Conservation (phyloP, 2,888 invertebrate genomes). For the Syrphus vitripennis region DNA sequence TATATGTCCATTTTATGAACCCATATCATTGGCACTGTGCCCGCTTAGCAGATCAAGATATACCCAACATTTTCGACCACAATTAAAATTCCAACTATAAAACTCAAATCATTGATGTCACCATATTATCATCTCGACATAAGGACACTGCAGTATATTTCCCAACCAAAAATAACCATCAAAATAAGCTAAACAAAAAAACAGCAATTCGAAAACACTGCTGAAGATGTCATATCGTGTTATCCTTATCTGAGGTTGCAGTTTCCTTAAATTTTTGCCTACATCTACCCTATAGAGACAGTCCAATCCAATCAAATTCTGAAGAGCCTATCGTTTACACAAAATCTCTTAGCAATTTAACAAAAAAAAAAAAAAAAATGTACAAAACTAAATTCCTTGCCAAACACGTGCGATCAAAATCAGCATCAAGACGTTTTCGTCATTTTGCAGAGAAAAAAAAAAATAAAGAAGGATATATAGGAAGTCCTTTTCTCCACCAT, state of each 20-base stretch:
- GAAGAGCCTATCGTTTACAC: slow-evolving; percentile 60
- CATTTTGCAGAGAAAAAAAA: slow-evolving; percentile 4
- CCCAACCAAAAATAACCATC: slow-evolving; percentile 13
- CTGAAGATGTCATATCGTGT: slow-evolving; percentile 53
- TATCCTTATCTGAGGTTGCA: slow-evolving; percentile 70
- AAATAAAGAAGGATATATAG: background rate
- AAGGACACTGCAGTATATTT: slow-evolving; percentile 64
- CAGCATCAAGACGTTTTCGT: slow-evolving; percentile 49
- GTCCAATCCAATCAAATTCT: slow-evolving; percentile 24
- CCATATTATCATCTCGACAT: slow-evolving; percentile 24
- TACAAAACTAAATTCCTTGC: slow-evolving; percentile 35
- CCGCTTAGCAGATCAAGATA: background rate
- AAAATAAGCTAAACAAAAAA: slow-evolving; percentile 30
- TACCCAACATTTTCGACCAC: background rate
- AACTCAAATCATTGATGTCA: slow-evolving; percentile 9
- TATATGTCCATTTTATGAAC: no score
- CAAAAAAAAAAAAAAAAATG: slow-evolving; percentile 3
- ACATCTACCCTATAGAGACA: background rate
- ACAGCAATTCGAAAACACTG: slow-evolving; percentile 21
- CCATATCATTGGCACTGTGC: slow-evolving; percentile 6
- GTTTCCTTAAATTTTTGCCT: slow-evolving; percentile 27
- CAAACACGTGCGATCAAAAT: slow-evolving; percentile 69
- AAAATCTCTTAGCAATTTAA: slow-evolving; percentile 60
- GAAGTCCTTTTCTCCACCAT: slow-evolving; percentile 1
- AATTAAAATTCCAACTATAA: slow-evolving; percentile 51